Evolutionary conservation across 2,113 vertebrate species (phyloP).

Genomic region (Riparia riparia): DNA sequence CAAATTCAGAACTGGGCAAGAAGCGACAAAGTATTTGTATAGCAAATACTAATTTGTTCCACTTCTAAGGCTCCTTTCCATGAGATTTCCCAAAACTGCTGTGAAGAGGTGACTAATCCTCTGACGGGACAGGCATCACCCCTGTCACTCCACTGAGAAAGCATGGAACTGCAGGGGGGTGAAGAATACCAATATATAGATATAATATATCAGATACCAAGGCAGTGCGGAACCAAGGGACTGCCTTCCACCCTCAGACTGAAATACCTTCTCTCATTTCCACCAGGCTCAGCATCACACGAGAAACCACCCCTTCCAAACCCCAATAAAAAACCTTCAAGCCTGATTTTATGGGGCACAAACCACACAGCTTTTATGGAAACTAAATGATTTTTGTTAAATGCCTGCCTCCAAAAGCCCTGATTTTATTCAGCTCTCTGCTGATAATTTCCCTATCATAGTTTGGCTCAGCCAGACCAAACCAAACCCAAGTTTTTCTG

Average conservation of each 20-base stretch:
- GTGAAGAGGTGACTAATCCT: not conserved
- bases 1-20: fast-evolving
- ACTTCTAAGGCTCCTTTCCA: not conserved
- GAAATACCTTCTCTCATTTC: not conserved
- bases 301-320: not conserved
- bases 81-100: not conserved
- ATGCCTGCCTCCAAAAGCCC: not conserved
- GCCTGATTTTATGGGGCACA: not conserved
- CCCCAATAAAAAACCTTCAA: not conserved
- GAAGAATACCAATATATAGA: not conserved
- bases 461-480: not conserved
- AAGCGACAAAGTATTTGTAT: not conserved
- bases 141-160: not conserved
- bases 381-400: not conserved
- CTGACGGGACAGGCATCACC: fast-evolving
- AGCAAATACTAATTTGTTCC: not conserved
- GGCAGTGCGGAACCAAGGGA: not conserved
- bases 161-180: not conserved
- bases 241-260: not conserved
- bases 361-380: not conserved
- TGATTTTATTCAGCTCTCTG: not conserved
- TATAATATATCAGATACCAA: not conserved
- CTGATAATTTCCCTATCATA: not conserved
- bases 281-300: not conserved
- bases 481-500: not conserved